Conservation (phyloP, 2,888 invertebrate genomes). For the Willowsia nigromaculata region DNA sequence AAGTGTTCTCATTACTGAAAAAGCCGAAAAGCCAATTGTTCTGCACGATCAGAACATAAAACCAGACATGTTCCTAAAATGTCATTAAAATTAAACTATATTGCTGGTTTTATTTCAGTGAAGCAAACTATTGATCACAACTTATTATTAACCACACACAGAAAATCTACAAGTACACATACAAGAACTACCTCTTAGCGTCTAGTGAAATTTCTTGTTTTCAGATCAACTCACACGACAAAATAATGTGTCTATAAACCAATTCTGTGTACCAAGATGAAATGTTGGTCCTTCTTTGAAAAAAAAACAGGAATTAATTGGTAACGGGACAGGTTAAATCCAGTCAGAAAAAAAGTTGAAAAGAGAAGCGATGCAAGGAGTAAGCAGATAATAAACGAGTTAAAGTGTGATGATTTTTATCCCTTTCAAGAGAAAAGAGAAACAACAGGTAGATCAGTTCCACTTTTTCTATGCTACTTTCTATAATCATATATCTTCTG, state of each 20-base stretch:
- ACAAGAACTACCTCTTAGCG: background rate
- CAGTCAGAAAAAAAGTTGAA: slow-evolving; percentile 48
- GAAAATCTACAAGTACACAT: slow-evolving; percentile 8
- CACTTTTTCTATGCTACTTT: slow-evolving; percentile 45
- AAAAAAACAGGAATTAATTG: slow-evolving; percentile 69
- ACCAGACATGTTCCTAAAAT: slow-evolving; percentile 63
- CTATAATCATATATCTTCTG: slow-evolving; percentile 3
- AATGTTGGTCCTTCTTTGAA: slow-evolving; percentile 23
- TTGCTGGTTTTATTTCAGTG: background rate
- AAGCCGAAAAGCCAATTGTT: slow-evolving; percentile 64
- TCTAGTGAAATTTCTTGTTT: slow-evolving; percentile 64
- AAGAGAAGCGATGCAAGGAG: background rate
- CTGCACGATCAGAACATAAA: slow-evolving; percentile 68
- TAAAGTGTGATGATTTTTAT: slow-evolving; percentile 43
- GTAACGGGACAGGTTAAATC: slow-evolving; percentile 70
- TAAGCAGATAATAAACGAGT: slow-evolving; percentile 42
- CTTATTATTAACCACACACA: slow-evolving; percentile 31
- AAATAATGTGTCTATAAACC: background rate
- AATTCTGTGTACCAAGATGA: background rate
- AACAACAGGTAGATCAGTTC: slow-evolving; percentile 39
- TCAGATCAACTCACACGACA: slow-evolving; percentile 47
- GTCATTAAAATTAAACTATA: slow-evolving; percentile 69
- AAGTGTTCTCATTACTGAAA: slow-evolving; percentile 40
- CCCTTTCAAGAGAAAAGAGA: slow-evolving; percentile 35
- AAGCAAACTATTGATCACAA: slow-evolving; percentile 45